Base-by-base conservation (phyloP, 2,888 invertebrate species). In the Hemicrepidius hirtus region DNA sequence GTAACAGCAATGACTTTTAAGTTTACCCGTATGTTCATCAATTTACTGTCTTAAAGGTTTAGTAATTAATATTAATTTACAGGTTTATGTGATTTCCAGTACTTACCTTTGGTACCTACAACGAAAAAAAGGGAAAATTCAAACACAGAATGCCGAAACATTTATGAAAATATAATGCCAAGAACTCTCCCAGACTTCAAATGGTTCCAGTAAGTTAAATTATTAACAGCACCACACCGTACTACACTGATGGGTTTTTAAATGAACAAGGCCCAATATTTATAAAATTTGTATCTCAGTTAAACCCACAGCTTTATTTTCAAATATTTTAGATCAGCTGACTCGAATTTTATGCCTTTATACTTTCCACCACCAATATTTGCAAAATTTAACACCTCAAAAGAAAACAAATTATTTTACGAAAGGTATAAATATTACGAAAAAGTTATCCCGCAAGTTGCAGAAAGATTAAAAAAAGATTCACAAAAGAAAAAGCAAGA, bases 21-120 rank as follows among this genome's bases (percentile, higher is more conserved):
- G 82, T 94, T 93, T 87, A 90, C 90, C 78, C 89, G 93, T 92
- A 87, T 87, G 88, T 87, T 64, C 49, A 32, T 57, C 73, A 21
- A 59, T 16, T 10, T 49, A 41, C 20, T 50, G 10, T n/a, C n/a
- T 40, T 40, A 49, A 28, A 37, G 37, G 20, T 35, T 55, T 50
- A 35, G n/a, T 49, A 24, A n/a, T 68, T 55, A 60, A 10, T 55
- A 66, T n/a, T 16, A 62, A 21, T 88, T 79, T 88, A 35, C 84
- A 96, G 96, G 91, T 75, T 87, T 97, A 82, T 94, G 93, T 84
- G 98, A 99, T 86, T 98, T 96, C 85, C 98, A 98, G 86, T 98
- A 93, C 84, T 86, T 98, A 73, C 96, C 98, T 0, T 87, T 97
- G 77, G 85, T 87, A 75, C 84, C 88, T 75, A 82, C 84, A 16